phyloP scores from a whole-genome alignment of 2,888 invertebrate species.

The Nomada ferruginata region DNA sequence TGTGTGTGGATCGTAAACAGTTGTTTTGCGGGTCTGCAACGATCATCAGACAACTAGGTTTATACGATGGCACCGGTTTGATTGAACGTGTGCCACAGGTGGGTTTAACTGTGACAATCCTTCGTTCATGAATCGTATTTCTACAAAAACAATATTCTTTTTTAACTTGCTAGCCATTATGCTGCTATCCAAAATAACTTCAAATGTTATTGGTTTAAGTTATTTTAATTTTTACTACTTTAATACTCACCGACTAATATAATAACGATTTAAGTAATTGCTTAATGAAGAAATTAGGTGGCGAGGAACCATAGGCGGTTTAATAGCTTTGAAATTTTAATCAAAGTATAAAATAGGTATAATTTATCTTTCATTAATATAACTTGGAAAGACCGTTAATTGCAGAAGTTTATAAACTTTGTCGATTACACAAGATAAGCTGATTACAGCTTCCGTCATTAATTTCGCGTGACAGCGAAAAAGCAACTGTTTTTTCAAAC shows the following conservation, averaged over 20 bases:
- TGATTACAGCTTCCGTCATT: too few relatives aligned
- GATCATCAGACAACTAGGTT: slow-evolving; percentile 2
- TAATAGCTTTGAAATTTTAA: not conserved
- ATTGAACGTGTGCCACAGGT: slow-evolving; percentile 29
- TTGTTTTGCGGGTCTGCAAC: not conserved
- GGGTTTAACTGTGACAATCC: slow-evolving; percentile 3
- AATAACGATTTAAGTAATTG: not conserved
- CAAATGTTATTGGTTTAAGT: too few relatives aligned
- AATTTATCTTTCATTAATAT: too few relatives aligned
- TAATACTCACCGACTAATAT: too few relatives aligned
- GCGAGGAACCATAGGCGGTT: too few relatives aligned
- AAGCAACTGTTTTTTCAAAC: too few relatives aligned
- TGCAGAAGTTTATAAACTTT: too few relatives aligned
- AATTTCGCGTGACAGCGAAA: too few relatives aligned
- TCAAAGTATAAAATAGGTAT: not conserved
- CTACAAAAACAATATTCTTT: not conserved
- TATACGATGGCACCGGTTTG: not conserved
- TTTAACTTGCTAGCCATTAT: not conserved
- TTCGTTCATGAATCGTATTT: not conserved
- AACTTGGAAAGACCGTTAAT: too few relatives aligned
- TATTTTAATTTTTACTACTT: too few relatives aligned
- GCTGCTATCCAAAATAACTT: not conserved
- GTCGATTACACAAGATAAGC: too few relatives aligned
- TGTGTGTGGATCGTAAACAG: not conserved
- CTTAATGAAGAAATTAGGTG: not conserved